Percentiles rank a stretch among this genome's conserved stretches.
Evolutionary conservation across 2,888 invertebrate species (phyloP).

Genomic region (Halocaridina rubra): DNA sequence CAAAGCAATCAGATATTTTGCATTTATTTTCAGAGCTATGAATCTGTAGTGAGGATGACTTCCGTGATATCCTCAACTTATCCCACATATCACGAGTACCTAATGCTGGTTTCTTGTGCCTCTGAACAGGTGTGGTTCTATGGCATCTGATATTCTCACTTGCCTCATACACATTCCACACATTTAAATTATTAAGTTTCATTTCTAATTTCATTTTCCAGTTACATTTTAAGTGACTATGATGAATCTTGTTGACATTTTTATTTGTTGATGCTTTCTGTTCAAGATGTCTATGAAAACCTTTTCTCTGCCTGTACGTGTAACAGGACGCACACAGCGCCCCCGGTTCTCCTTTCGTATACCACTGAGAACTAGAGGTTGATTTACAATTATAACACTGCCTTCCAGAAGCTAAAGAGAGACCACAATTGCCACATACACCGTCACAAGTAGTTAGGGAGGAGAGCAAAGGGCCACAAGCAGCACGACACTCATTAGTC

Average conservation of each 20-base stretch:
- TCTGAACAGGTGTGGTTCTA: not conserved
- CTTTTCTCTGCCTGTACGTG: not conserved
- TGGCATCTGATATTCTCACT: not conserved
- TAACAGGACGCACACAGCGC: not conserved
- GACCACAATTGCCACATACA: not conserved
- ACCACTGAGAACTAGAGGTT: not conserved
- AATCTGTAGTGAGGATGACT: not conserved
- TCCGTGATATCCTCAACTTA: not conserved
- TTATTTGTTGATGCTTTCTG: not conserved
- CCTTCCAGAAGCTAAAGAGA: not conserved
- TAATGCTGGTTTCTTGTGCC: not conserved
- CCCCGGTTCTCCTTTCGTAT: not conserved
- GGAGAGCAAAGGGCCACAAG: not conserved
- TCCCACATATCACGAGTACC: not conserved
- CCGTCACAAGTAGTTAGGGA: not conserved
- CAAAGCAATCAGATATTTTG: not conserved
- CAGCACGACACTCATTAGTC: not conserved
- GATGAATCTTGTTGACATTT: not conserved
- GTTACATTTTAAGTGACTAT: not conserved
- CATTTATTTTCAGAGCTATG: not conserved
- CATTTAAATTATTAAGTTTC: not conserved
- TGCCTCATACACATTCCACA: not conserved
- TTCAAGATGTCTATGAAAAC: not conserved
- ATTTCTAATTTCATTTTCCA: not conserved
- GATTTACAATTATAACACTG: not conserved